Percentiles rank a stretch among this genome's conserved stretches.
phyloP scores from a whole-genome alignment of 2,888 invertebrate species.

The Chrysotoxum bicinctum region DNA sequence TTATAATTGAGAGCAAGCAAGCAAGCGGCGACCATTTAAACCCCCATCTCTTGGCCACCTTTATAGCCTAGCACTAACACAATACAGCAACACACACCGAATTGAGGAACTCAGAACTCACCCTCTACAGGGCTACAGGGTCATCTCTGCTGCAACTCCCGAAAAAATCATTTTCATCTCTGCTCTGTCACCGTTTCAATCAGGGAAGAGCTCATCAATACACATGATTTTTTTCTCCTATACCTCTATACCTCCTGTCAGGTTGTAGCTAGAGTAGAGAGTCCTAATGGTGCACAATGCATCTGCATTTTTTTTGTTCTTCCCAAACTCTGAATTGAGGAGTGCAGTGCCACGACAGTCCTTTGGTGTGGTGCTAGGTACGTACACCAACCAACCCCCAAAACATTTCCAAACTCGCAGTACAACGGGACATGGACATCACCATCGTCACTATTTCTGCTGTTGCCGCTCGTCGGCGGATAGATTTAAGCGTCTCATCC shows the following conservation, averaged over 20 bases:
- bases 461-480: slow-evolving; percentile 33
- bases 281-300: slow-evolving; percentile 36
- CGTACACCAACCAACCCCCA: slow-evolving; percentile 48
- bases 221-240: slow-evolving; percentile 48
- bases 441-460: slow-evolving; percentile 63
- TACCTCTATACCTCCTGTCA: slow-evolving; percentile 15
- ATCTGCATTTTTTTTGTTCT: slow-evolving; percentile 37
- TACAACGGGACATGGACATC: slow-evolving; percentile 63
- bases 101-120: slow-evolving; percentile 23
- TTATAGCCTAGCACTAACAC: background rate
- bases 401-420: slow-evolving; percentile 53
- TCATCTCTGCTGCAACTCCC: slow-evolving; percentile 70
- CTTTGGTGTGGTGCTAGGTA: slow-evolving; percentile 23
- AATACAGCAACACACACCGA: slow-evolving; percentile 4
- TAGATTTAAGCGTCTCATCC: slow-evolving; percentile 47
- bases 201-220: slow-evolving; percentile 70
- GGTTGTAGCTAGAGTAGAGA: slow-evolving; percentile 29
- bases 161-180: slow-evolving; percentile 72
- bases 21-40: slow-evolving; percentile 64
- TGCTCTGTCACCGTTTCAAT: slow-evolving; percentile 73
- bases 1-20: slow-evolving; percentile 70
- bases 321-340: slow-evolving; percentile 17
- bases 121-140: slow-evolving; percentile 60
- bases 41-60: slow-evolving; percentile 29
- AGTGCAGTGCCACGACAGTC: slow-evolving; percentile 43